Evolutionary conservation across 2,888 invertebrate genomes (phyloP).

Genomic region (Eulithis testata): DNA sequence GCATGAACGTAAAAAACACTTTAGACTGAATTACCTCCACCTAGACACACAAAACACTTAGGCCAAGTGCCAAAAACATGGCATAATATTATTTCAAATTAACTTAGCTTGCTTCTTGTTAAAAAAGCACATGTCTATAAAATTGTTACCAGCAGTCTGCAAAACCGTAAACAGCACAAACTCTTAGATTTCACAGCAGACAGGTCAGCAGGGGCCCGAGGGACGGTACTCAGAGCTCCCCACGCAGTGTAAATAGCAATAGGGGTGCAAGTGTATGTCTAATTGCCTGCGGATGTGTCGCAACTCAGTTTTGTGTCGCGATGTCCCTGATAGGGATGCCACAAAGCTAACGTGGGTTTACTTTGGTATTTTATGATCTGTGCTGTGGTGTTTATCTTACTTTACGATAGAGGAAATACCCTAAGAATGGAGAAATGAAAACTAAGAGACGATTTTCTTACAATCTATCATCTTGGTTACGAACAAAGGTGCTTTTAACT

Average conservation of each 20-base stretch:
- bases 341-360: slow-evolving; percentile 2
- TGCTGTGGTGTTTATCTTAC: no score
- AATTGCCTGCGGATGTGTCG: slow-evolving; percentile 65
- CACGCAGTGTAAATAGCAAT: slow-evolving; percentile 47
- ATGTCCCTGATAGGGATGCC: slow-evolving; percentile 47
- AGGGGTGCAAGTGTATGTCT: slow-evolving; percentile 58
- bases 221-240: slow-evolving; percentile 41
- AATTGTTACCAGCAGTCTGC: slow-evolving; percentile 14
- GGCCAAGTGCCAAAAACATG: neutral
- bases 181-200: slow-evolving; percentile 29
- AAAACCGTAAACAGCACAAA: slow-evolving; percentile 27
- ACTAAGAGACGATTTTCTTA: neutral
- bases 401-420: neutral
- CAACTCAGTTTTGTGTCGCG: slow-evolving; percentile 57
- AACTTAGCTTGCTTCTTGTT: neutral
- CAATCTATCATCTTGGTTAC: no score
- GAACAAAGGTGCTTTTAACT: no score
- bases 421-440: neutral
- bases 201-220: slow-evolving; percentile 32
- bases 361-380: neutral
- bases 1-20: no score
- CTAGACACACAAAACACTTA: no score
- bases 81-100: neutral
- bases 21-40: no score
- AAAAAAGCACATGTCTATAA: slow-evolving; percentile 10